Base-by-base conservation (phyloP, 2,113 vertebrate genomes). In the Cariama cristata region DNA sequence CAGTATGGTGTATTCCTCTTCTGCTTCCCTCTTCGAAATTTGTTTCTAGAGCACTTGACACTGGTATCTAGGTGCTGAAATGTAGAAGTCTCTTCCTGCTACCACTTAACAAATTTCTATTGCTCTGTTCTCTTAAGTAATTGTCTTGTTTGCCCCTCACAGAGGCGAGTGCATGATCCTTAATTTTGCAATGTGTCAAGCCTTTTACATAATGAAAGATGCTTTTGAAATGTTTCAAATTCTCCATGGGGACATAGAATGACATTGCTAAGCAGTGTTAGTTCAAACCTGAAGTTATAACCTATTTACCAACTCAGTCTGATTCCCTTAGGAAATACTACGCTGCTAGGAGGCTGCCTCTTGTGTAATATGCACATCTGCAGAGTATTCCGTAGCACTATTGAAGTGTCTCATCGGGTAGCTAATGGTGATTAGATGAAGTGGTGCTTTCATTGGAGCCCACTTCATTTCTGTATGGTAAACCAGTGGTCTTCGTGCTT, bases 61-160 rank as follows among this genome's bases (percentile, higher is more conserved):
- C 7, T 91, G 77, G 86, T 95, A 96, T 91, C 67, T 96, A 88
- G 91, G 93, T 97, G 95, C 87, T 47, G 35, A 91, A 93, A 91
- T 55, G 12, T 47, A 76, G 27, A 81, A 72, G 8, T 49, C 33
- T 88, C 14, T 95, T 89, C 27, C 38, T 91, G 38, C 52, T 93
- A 28, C 16, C 32, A 45, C 26, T 85, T 91, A 82, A 69, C 8
- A 63, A n/a, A 49, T 45, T 75, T 62, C n/a, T 82, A 0, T 85
- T 59, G 28, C 45, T 79, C 14, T 60, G 13, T 95, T 92, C 42
- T 27, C 19, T 75, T 79, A 52, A 93, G 49, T 64, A 50, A 45
- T 42, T 75, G 40, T 45, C 27, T 64, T 87, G 42, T 66, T 93
- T 81, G 62, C 19, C 35, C 13, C 38, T 84, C 8, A 1, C 59